Percentiles rank a stretch among this genome's conserved stretches.
Evolutionary conservation across 2,797 vertebrate genomes (phyloP).

Genomic region (Tapirus indicus): DNA sequence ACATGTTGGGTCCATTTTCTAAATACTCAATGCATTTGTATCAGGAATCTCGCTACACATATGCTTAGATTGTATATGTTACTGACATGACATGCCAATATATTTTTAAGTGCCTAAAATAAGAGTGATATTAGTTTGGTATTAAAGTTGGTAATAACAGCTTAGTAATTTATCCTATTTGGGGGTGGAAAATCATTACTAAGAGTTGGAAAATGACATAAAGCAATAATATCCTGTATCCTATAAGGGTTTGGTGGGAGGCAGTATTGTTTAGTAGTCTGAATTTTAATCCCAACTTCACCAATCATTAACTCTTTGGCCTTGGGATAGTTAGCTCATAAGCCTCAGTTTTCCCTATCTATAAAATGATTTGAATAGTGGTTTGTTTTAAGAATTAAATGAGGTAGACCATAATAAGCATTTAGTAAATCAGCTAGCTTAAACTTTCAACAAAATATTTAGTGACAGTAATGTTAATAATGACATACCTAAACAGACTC

Average conservation of each 20-base stretch:
- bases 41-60: conserved; percentile 51
- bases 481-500: not conserved
- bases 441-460: conserved; percentile 41
- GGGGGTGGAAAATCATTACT: not conserved
- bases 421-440: not conserved
- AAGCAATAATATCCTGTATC: not conserved
- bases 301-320: not conserved
- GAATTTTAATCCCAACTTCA: not conserved
- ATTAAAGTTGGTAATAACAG: not conserved
- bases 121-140: not conserved
- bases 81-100: not conserved
- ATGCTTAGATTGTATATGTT: conserved; percentile 6
- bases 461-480: not conserved
- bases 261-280: not conserved
- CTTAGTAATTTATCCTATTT: conserved; percentile 37
- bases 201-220: not conserved
- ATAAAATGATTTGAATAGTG: conserved; percentile 1
- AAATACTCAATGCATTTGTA: conserved; percentile 68
- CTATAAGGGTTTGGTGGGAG: not conserved
- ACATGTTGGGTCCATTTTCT: conserved; percentile 79
- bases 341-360: not conserved
- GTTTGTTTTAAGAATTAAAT: not conserved
- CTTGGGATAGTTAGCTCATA: not conserved
- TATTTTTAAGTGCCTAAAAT: conserved; percentile 44
- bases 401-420: not conserved